phyloP scores from a whole-genome alignment of 2,113 vertebrate genomes.

The Actenoides lindsayi region DNA sequence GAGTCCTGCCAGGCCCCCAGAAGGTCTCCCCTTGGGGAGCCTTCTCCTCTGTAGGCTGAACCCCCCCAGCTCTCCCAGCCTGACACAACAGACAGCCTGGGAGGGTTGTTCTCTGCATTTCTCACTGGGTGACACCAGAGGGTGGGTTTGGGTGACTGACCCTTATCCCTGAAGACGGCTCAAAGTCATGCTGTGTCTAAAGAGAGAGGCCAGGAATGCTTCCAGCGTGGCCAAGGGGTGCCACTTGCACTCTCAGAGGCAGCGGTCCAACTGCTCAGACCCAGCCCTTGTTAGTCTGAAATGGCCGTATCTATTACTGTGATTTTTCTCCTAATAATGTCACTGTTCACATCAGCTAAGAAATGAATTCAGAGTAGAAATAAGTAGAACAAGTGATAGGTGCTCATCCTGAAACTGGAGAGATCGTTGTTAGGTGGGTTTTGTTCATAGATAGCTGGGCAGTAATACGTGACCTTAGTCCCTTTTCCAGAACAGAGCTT shows the following conservation, averaged over 20 bases:
- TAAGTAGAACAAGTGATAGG: neutral
- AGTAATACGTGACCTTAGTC: neutral
- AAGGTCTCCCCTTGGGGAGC: no score
- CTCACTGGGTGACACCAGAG: no score
- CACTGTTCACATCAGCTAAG: neutral
- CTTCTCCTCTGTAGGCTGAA: no score
- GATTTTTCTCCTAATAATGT: neutral
- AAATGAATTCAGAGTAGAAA: neutral
- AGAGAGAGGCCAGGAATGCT: neutral
- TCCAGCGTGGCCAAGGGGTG: neutral
- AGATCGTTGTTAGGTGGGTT: neutral
- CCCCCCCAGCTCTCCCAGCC: no score
- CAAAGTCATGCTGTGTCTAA: no score
- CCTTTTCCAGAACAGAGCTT: neutral
- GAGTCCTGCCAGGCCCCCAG: no score
- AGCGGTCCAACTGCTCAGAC: neutral
- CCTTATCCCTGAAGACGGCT: neutral
- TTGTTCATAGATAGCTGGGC: neutral
- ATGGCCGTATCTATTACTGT: fast-evolving
- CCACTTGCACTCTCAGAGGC: neutral
- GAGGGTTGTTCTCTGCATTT: neutral
- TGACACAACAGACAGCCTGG: no score
- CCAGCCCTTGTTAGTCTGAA: neutral
- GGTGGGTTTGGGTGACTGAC: neutral
- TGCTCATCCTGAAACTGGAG: neutral